Percentiles rank a stretch among this genome's conserved stretches.
phyloP scores from a whole-genome alignment of 2,797 vertebrate species.

The Hipposideros larvatus region DNA sequence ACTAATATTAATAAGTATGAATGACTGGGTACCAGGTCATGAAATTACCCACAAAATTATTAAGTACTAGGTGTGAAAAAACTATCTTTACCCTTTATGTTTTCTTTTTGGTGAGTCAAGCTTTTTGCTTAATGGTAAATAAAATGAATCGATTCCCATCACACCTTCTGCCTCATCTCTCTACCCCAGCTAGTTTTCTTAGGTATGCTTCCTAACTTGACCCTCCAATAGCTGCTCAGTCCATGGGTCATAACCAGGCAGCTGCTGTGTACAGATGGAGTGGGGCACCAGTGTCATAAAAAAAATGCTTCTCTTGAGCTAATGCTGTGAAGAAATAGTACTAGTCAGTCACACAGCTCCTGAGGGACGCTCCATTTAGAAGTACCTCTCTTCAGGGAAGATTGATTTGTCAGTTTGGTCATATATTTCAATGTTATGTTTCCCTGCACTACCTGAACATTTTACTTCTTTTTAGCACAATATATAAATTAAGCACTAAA shows the following conservation, averaged over 20 bases:
- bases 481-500: background rate
- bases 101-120: background rate
- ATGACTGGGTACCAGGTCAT: background rate
- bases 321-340: background rate
- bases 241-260: background rate
- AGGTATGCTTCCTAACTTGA: background rate
- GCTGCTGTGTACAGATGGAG: background rate
- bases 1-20: background rate
- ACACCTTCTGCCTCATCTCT: background rate
- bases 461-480: constrained; percentile 33
- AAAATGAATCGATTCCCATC: background rate
- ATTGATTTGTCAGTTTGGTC: background rate
- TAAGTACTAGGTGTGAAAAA: background rate
- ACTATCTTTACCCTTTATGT: background rate
- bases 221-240: no score
- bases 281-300: fast-evolving
- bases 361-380: background rate
- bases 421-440: background rate
- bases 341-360: background rate
- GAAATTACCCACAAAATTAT: background rate
- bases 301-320: background rate
- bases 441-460: background rate
- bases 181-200: background rate
- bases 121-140: background rate
- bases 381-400: background rate